Percentiles rank a stretch among this genome's conserved stretches.
These are phyloP conservation scores for Poecile atricapillus DNA, from an alignment of 2,113 vertebrate genomes.

Conservation along the genomic window DNA sequence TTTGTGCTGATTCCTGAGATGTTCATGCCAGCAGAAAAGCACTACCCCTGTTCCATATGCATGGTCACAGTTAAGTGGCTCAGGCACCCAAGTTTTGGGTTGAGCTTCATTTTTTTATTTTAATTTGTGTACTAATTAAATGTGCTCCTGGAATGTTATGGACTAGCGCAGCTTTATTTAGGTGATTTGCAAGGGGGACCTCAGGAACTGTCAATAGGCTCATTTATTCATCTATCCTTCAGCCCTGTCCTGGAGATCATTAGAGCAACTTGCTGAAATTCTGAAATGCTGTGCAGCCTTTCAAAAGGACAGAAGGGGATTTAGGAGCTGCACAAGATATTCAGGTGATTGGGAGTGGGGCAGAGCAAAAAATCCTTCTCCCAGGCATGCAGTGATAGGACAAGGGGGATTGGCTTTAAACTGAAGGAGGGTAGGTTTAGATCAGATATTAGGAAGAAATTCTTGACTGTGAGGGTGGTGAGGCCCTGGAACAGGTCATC, in stretches of 20 bases:
- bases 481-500: not conserved
- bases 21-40: not conserved
- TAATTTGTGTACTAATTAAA: not conserved
- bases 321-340: not conserved
- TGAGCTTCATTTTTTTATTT: not conserved
- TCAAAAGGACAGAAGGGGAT: not conserved
- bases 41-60: not conserved
- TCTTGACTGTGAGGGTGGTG: not conserved
- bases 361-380: not conserved
- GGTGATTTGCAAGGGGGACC: not conserved
- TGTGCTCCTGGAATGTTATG: not conserved
- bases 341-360: not conserved
- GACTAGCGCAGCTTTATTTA: not conserved
- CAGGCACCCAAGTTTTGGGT: not conserved
- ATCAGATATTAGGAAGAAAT: not conserved
- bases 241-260: not conserved
- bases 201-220: not conserved
- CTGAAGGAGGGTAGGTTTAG: not conserved
- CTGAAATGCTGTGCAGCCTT: not conserved
- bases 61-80: not conserved
- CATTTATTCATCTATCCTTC: not conserved
- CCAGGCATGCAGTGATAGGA: not conserved
- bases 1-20: not conserved
- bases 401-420: not conserved
- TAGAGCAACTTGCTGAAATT: not conserved